These are phyloP conservation scores for Campoplex nolae DNA, from an alignment of 2,888 invertebrate species.

Conservation along the genomic window DNA sequence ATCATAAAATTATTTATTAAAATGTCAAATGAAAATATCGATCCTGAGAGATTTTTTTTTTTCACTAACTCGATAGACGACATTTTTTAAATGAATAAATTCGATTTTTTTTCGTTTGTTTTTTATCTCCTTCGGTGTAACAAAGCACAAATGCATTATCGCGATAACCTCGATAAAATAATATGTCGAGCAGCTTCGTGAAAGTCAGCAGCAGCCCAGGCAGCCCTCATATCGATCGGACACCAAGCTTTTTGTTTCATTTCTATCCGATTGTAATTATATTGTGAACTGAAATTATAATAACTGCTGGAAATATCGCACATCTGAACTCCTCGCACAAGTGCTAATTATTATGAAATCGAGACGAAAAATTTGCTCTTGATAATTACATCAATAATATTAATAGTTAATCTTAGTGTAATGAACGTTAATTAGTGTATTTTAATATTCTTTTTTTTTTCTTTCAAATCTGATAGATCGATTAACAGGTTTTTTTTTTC, in stretches of 20 bases:
- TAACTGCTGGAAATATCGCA: not conserved
- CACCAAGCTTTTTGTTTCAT: not conserved
- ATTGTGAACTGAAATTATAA: not conserved
- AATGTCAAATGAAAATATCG: not conserved
- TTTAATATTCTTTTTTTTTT: not conserved
- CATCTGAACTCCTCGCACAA: not conserved
- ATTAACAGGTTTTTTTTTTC: not conserved
- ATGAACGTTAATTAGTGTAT: not conserved
- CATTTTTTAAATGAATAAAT: not conserved
- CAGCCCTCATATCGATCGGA: not conserved
- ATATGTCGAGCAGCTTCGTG: conserved; percentile 3
- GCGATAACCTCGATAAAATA: conserved; percentile 5
- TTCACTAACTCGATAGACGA: not conserved
- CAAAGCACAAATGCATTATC: not conserved
- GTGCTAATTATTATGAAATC: not conserved
- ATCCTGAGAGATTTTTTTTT: not conserved
- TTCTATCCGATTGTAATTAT: not conserved
- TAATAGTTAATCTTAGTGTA: not conserved
- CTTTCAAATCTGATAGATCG: not conserved
- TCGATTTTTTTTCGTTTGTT: not conserved
- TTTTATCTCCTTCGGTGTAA: not conserved
- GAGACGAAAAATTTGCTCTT: not conserved
- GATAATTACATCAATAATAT: not conserved
- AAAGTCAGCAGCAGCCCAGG: not conserved
- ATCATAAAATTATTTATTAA: not conserved